phyloP scores from a whole-genome alignment of 1,140 invertebrate species.

The Cydia amplana region DNA sequence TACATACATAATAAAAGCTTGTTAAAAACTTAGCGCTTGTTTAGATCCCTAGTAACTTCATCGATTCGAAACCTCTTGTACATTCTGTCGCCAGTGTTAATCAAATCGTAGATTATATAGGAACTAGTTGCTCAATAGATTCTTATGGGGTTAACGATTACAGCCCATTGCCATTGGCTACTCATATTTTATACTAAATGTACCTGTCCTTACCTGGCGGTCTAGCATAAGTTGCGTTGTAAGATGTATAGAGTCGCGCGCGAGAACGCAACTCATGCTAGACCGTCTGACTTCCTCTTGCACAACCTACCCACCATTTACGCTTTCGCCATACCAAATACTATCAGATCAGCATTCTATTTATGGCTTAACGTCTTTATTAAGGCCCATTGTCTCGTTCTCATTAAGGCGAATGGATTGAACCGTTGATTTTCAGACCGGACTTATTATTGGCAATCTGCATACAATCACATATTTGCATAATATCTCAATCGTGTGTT shows the following conservation, averaged over 20 bases:
- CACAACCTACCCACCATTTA: not conserved
- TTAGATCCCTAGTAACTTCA: too few species aligned
- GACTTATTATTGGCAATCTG: constrained; percentile 69
- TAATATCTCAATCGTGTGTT: constrained; percentile 70
- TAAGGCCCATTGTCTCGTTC: constrained; percentile 72
- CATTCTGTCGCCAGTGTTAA: too few species aligned
- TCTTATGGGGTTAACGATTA: not conserved
- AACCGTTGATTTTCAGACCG: constrained; percentile 51
- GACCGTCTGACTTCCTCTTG: constrained; percentile 14
- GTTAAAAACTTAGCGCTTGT: too few species aligned
- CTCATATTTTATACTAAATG: constrained; percentile 7
- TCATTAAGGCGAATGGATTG: constrained; percentile 72
- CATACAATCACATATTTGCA: constrained; percentile 77
- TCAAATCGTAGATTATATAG: not conserved
- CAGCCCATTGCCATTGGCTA: not conserved
- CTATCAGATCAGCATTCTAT: constrained; percentile 46
- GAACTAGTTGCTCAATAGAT: not conserved
- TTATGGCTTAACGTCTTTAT: constrained; percentile 66
- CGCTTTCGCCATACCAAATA: constrained; percentile 35
- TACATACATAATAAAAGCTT: too few species aligned
- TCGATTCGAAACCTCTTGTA: too few species aligned
- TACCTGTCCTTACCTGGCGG: not conserved
- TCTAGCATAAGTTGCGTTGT: too few species aligned
- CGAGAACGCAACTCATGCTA: too few species aligned
- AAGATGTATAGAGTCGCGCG: too few species aligned